Base-by-base conservation (phyloP, 2,888 invertebrate genomes). In the Osmoderma eremita region DNA sequence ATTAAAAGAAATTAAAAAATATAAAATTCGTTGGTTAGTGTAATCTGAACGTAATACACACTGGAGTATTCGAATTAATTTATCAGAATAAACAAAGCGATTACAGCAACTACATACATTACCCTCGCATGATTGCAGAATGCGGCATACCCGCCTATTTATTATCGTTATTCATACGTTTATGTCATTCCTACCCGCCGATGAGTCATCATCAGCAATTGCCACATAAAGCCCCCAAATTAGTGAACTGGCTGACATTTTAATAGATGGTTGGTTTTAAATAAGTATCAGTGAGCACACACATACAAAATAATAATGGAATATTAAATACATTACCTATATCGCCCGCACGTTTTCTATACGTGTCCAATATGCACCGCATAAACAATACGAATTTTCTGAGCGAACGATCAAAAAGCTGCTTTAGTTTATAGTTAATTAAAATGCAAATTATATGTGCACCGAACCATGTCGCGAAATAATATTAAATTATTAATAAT, bases 371-470 rank as follows among this genome's bases (percentile, higher is more conserved):
- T 54, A 48, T 65, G 49, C 38, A 24, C 39, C 30, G n/a, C n/a
- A 56, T 49, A 56, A 58, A 56, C 65, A 73, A 73, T 72, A 74
- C 73, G n/a, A 74, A 78, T 78, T 78, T 78, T 77, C 77, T 77
- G 73, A 74, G 69, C 73, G 75, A 77, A 74, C 73, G 77, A 78
- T 78, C 78, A 78, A 77, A 76, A 53, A 45, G 51, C 42, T 75
- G 73, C 69, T 73, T 75, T 74, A 74, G 75, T 72, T 75, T 73
- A 73, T 75, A 75, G 77, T 77, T 77, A 77, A 77, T 77, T 77
- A 76, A 77, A 77, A 77, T 74, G 75, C 74, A 75, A 75, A 77
- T 76, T 76, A 75, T 75, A 71, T 74, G 75, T 74, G 71, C 73
- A 72, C 65, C 68, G 72, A 71, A 72, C 72, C 74, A 72, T 75